Percentiles rank a stretch among this genome's conserved stretches.
Conservation (phyloP, 2,113 vertebrate species). For the Erinaceus europaeus region DNA sequence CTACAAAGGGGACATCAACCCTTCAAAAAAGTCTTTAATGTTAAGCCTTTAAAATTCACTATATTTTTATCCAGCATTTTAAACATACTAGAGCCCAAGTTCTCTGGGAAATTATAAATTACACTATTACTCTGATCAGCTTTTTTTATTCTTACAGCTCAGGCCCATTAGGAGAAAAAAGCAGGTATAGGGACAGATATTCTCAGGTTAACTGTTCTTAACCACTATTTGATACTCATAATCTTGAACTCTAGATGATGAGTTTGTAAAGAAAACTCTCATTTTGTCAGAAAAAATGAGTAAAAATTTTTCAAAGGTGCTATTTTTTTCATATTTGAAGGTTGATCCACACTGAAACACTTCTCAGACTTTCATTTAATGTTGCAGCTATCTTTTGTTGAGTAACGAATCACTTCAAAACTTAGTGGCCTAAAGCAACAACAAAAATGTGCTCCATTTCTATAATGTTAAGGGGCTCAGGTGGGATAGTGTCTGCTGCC, state of each 20-base stretch:
- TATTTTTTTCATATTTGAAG: too few species aligned
- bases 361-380: too few species aligned
- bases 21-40: background rate
- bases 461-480: background rate
- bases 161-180: background rate
- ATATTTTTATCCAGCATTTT: background rate
- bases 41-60: background rate
- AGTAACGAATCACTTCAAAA: background rate
- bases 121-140: accelerated
- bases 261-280: too few species aligned
- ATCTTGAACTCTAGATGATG: too few species aligned
- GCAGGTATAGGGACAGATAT: background rate
- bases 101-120: background rate
- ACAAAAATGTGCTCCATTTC: background rate
- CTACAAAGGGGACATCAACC: constrained; percentile 36
- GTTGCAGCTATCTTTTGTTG: too few species aligned
- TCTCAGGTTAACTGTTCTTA: background rate
- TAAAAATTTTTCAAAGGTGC: too few species aligned
- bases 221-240: background rate
- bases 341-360: too few species aligned
- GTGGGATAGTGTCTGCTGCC: background rate
- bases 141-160: background rate
- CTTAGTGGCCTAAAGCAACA: background rate
- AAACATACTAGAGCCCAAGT: background rate
- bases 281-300: too few species aligned